Conservation (phyloP, 2,888 invertebrate genomes). For the Allophyes oxyacanthae region DNA sequence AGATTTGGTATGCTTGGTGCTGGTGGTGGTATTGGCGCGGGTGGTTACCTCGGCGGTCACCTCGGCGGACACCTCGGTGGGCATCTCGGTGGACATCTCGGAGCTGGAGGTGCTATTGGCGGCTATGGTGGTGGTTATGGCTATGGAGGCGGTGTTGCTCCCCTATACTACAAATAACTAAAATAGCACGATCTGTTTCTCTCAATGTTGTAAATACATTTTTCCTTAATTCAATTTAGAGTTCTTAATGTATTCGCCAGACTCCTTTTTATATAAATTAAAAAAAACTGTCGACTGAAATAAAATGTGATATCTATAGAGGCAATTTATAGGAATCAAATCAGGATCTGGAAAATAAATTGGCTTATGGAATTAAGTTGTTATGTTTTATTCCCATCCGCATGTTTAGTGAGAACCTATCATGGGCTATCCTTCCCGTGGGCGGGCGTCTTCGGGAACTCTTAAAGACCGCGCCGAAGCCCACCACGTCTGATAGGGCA, state of each 20-base stretch:
- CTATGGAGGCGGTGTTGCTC: neutral
- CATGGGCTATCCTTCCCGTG: no score
- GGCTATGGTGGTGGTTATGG: neutral
- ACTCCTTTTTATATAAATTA: neutral
- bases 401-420: no score
- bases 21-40: constrained; percentile 10
- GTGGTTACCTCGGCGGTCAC: constrained; percentile 10
- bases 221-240: neutral
- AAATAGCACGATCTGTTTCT: neutral
- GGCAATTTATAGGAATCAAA: neutral
- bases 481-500: no score
- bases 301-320: neutral
- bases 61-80: constrained; percentile 14
- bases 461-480: no score
- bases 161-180: neutral
- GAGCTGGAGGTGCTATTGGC: neutral
- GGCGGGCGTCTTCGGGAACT: no score
- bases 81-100: neutral
- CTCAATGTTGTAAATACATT: neutral
- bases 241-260: neutral
- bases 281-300: neutral
- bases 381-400: no score
- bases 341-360: neutral
- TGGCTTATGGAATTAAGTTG: neutral
- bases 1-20: constrained; percentile 1